Base-by-base conservation (phyloP, 2,113 vertebrate species). In the Caranx ignobilis region DNA sequence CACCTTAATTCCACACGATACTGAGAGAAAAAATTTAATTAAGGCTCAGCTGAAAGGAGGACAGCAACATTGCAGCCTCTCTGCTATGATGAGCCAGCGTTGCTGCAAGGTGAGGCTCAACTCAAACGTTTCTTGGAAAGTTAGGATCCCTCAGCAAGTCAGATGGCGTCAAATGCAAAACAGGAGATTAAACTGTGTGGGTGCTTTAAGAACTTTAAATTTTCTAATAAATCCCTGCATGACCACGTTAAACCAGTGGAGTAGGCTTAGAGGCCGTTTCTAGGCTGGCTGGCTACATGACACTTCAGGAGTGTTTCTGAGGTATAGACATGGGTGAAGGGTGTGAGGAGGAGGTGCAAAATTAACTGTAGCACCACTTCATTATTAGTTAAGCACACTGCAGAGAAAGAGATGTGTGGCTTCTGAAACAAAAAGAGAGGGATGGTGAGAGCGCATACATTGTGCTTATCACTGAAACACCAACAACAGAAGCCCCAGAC, bases 101-200 rank as follows among this genome's bases (percentile, higher is more conserved):
- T 26, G 26, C 26, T 26, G 26, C 26, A 26, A 26, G 26, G 26
- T 26, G 26, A 26, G 2, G 21, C 41, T 54, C 41, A 55, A 48
- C n/a, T 10, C 55, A 12, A 26, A 75, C 6, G 21, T n/a, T 77
- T 77, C 62, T 31, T 43, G 19, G 61, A 71, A 66, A 86, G 59
- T 21, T n/a, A 3, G 57, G 35, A 8, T 37, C 45, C 43, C 13
- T 13, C 11, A 11, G 61, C n/a, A 26, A 85, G 75, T 78, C 47
- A 66, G 34, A 34, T 21, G 4, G 31, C 63, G 71, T 43, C 61
- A 82, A 62, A 60, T 21, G 6, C 18, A 56, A 63, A 79, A 21
- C 45, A 64, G 62, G 21, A 69, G 59, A 79, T 84, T 73, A 82
- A 55, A 64, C 57, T 18, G 41, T 26, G 21, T 18, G 26, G 11